A percentile compares a stretch with the other conserved stretches of the same genome.
Conservation (phyloP, 2,888 invertebrate species). For the Cryptocephalus moraei region DNA sequence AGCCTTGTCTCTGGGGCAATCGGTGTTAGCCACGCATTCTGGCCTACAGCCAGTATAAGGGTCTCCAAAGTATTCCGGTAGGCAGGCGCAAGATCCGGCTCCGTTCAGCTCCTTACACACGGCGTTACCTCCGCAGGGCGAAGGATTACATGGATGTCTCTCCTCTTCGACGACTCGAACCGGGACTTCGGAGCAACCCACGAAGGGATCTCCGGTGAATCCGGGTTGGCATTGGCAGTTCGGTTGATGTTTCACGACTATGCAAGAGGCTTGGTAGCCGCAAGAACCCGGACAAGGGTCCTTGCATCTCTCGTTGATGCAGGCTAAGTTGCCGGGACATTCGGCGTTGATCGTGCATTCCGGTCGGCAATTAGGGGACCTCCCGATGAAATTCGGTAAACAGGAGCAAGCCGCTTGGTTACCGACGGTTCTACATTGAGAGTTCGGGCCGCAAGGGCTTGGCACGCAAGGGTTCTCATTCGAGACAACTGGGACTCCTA, state of each 20-base stretch:
- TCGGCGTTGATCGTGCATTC: slow-evolving; percentile 79
- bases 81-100: slow-evolving; percentile 74
- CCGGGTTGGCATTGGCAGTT: slow-evolving; percentile 71
- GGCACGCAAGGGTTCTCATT: slow-evolving; percentile 67
- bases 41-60: slow-evolving; percentile 79
- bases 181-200: slow-evolving; percentile 46
- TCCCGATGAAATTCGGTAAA: slow-evolving; percentile 65
- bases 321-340: slow-evolving; percentile 74
- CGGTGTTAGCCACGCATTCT: slow-evolving; percentile 76
- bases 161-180: slow-evolving; percentile 46
- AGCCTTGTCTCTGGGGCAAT: slow-evolving; percentile 64
- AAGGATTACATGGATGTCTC: slow-evolving; percentile 71
- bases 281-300: slow-evolving; percentile 82
- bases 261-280: slow-evolving; percentile 66
- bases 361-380: slow-evolving; percentile 77
- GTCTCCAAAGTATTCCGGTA: slow-evolving; percentile 76
- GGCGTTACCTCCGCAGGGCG: slow-evolving; percentile 80
- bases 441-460: slow-evolving; percentile 76
- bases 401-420: slow-evolving; percentile 75
- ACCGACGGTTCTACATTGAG: slow-evolving; percentile 68
- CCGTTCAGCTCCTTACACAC: slow-evolving; percentile 72
- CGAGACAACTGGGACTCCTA: slow-evolving; percentile 45
- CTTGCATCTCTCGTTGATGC: slow-evolving; percentile 68
- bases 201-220: slow-evolving; percentile 78
- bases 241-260: slow-evolving; percentile 74